phyloP scores from a whole-genome alignment of 2,888 invertebrate species.

The Xestia xanthographa region DNA sequence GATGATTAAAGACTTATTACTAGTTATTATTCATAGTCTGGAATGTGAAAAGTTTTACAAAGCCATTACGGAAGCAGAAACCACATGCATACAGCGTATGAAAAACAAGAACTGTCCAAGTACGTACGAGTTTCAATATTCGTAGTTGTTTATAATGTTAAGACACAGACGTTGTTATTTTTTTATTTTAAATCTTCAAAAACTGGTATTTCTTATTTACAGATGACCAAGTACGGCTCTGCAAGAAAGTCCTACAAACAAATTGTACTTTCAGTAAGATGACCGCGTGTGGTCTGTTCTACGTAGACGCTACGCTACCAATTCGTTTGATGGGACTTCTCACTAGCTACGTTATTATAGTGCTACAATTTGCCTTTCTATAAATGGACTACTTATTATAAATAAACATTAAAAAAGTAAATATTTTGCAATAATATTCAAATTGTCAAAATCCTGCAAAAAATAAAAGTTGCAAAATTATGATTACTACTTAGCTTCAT shows the following conservation, averaged over 20 bases:
- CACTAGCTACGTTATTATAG: constrained; percentile 8
- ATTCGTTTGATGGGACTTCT: constrained; percentile 8
- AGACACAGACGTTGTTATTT: neutral
- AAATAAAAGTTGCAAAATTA: neutral
- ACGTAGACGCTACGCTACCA: neutral
- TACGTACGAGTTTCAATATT: constrained; percentile 1
- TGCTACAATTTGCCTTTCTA: constrained; percentile 2
- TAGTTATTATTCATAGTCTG: constrained; percentile 14
- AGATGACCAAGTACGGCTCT: constrained; percentile 7
- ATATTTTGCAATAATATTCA: neutral
- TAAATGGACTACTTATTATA: neutral
- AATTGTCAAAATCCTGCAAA: neutral
- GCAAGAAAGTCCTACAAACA: constrained; percentile 6
- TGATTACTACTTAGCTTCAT: too few species aligned
- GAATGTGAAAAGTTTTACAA: constrained; percentile 30
- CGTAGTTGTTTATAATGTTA: too few species aligned
- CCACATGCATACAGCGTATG: constrained; percentile 10
- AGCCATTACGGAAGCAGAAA: constrained; percentile 9
- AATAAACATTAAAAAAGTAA: too few species aligned
- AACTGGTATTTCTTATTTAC: neutral
- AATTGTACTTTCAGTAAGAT: constrained; percentile 13
- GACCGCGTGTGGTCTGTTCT: constrained; percentile 15
- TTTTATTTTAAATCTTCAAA: neutral
- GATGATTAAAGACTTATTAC: constrained; percentile 12
- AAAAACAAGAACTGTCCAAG: constrained; percentile 21